Evolutionary conservation across 2,888 invertebrate genomes (phyloP).

Genomic region (Falcaria lacertinaria): DNA sequence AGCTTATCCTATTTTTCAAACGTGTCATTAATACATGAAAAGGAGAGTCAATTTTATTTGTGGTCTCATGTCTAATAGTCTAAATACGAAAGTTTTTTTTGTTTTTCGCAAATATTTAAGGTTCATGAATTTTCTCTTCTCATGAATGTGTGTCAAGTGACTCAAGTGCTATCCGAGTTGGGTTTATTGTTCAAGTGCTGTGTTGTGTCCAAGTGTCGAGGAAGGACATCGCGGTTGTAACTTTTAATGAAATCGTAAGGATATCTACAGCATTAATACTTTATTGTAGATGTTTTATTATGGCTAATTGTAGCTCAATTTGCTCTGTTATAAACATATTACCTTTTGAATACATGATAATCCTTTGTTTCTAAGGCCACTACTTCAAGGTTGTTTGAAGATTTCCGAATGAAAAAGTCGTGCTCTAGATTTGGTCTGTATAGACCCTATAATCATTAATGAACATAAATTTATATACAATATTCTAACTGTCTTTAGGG

Average conservation of each 20-base stretch:
- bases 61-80: no score
- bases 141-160: constrained; percentile 65
- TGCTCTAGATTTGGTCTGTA: background rate
- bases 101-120: constrained; percentile 17
- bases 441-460: no score
- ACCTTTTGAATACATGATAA: constrained; percentile 20
- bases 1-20: no score
- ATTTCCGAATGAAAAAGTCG: no score
- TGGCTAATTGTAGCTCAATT: constrained; percentile 46
- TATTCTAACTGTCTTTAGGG: no score
- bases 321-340: constrained; percentile 33
- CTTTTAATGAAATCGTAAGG: constrained; percentile 55
- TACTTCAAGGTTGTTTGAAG: background rate
- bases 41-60: no score
- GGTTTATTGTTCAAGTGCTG: constrained; percentile 63
- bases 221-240: constrained; percentile 60
- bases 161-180: constrained; percentile 50
- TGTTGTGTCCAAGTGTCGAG: constrained; percentile 32
- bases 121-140: constrained; percentile 30
- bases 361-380: constrained; percentile 6
- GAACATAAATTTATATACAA: no score
- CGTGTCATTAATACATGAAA: no score
- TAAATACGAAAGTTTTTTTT: no score
- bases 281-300: constrained; percentile 43
- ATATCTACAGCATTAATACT: constrained; percentile 45